Conservation (phyloP, 2,888 invertebrate genomes). For the Boloria selene region DNA sequence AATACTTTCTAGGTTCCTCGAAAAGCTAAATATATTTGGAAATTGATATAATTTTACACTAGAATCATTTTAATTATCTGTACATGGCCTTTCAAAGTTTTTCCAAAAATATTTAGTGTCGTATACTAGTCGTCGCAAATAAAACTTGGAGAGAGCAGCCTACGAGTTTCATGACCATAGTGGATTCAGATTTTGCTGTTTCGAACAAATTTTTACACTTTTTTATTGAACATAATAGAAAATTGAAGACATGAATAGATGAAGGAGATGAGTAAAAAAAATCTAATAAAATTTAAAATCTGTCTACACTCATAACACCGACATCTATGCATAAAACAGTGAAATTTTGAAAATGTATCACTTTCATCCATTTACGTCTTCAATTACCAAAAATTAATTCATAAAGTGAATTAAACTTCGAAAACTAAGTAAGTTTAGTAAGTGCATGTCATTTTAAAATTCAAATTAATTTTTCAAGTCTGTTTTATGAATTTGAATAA, state of each 20-base stretch:
- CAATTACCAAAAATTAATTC: too few relatives aligned
- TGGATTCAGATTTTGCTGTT: background rate
- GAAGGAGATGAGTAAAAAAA: too few relatives aligned
- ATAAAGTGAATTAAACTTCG: background rate
- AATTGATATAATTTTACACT: too few relatives aligned
- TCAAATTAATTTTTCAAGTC: background rate
- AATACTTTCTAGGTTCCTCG: constrained; percentile 21
- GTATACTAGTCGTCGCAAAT: background rate
- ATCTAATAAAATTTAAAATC: too few relatives aligned
- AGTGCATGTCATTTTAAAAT: background rate
- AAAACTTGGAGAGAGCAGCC: constrained; percentile 1
- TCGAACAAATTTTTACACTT: background rate
- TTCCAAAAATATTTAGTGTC: background rate
- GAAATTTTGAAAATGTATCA: too few relatives aligned
- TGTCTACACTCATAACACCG: too few relatives aligned
- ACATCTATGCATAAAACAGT: too few relatives aligned
- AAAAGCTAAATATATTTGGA: constrained; percentile 12
- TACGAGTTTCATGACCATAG: constrained; percentile 4
- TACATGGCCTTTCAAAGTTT: background rate
- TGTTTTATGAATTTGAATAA: constrained; percentile 5
- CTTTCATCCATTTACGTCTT: too few relatives aligned
- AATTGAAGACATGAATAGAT: too few relatives aligned
- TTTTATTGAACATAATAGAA: background rate
- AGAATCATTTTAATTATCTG: too few relatives aligned
- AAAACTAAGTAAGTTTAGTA: background rate